These are phyloP conservation scores for Drosophila nigromelanica DNA, from an alignment of 1,140 invertebrate species.

Conservation along the genomic window DNA sequence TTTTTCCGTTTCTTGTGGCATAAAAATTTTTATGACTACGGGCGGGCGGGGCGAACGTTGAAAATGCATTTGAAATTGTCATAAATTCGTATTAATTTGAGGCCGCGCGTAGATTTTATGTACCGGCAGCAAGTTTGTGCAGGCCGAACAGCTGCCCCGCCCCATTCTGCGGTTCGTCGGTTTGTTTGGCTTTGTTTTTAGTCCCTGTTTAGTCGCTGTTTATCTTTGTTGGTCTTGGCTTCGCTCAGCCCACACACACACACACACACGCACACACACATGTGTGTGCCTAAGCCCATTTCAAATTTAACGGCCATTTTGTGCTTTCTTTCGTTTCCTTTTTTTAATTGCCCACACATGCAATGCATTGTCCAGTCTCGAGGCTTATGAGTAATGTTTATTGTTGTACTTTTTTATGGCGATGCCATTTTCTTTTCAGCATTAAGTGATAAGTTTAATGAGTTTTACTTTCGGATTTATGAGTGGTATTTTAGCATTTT, in stretches of 20 bases:
- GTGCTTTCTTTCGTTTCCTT: slow-evolving; percentile 26
- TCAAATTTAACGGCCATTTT: slow-evolving; percentile 56
- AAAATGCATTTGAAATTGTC: slow-evolving; percentile 66
- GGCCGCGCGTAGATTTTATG: slow-evolving; percentile 52
- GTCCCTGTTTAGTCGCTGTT: slow-evolving; percentile 53
- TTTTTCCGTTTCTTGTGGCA: slow-evolving; percentile 20
- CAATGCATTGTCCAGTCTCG: slow-evolving; percentile 23
- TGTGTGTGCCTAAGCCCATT: slow-evolving; percentile 31
- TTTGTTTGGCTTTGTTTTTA: slow-evolving; percentile 56
- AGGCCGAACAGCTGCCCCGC: neutral
- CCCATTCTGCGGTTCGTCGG: slow-evolving; percentile 15
- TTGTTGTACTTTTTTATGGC: slow-evolving; percentile 40
- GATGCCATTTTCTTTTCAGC: slow-evolving; percentile 32
- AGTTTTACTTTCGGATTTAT: slow-evolving; percentile 33
- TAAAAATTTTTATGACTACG: slow-evolving; percentile 51
- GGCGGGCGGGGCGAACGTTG: slow-evolving; percentile 9
- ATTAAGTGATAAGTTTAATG: slow-evolving; percentile 51
- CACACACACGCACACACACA: neutral
- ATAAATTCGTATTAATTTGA: slow-evolving; percentile 67
- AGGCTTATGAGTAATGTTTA: slow-evolving; percentile 44
- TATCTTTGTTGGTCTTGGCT: slow-evolving; percentile 42
- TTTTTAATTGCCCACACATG: slow-evolving; percentile 49
- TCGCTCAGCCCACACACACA: slow-evolving; percentile 10
- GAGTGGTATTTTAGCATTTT: slow-evolving; percentile 6
- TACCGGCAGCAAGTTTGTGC: slow-evolving; percentile 7